A percentile compares a stretch with the other conserved stretches of the same genome.
phyloP scores from a whole-genome alignment of 2,888 invertebrate species.

The Drosophila prostipennis region DNA sequence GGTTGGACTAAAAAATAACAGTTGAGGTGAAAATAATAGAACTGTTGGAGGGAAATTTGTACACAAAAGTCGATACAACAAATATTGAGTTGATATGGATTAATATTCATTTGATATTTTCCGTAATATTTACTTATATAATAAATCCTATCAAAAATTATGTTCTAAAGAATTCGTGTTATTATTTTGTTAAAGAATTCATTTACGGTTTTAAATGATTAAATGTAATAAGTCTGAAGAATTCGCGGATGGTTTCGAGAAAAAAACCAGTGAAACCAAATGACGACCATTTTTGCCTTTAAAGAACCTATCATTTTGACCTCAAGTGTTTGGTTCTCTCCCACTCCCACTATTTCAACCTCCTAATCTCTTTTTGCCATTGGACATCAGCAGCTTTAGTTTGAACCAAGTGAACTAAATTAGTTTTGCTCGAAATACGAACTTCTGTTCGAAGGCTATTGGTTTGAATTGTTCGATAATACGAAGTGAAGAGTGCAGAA shows the following conservation, averaged over 20 bases:
- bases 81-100: too few relatives aligned
- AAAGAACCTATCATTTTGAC: neutral
- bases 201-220: too few relatives aligned
- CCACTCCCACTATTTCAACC: neutral
- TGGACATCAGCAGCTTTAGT: constrained; percentile 54
- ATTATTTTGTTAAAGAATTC: too few relatives aligned
- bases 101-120: too few relatives aligned
- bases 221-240: too few relatives aligned
- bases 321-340: neutral
- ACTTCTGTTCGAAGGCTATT: constrained; percentile 24
- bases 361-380: constrained; percentile 18
- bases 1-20: constrained; percentile 32
- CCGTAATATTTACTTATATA: too few relatives aligned
- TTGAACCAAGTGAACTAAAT: constrained; percentile 62
- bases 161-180: too few relatives aligned
- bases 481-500: neutral
- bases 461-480: constrained; percentile 2
- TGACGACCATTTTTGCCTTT: neutral
- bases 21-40: constrained; percentile 2
- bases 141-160: too few relatives aligned
- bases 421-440: constrained; percentile 54
- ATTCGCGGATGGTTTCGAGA: too few relatives aligned
- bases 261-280: too few relatives aligned
- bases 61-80: too few relatives aligned
- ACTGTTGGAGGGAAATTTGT: neutral